Percentiles rank a stretch among this genome's conserved stretches.
Conservation (phyloP, 2,113 vertebrate genomes). For the Geococcyx californianus region DNA sequence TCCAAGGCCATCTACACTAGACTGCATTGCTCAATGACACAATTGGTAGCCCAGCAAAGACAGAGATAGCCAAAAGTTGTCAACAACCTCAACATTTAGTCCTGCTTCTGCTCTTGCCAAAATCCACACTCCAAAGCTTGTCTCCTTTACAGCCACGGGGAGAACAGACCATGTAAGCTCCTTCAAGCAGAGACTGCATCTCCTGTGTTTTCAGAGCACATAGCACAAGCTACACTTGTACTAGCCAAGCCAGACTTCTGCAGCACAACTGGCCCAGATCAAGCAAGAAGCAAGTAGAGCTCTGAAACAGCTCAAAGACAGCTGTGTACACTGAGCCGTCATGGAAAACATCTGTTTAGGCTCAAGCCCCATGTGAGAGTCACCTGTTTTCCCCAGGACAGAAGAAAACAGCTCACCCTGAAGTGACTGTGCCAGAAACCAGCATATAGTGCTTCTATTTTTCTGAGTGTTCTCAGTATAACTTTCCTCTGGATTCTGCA, state of each 20-base stretch:
- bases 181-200: not conserved
- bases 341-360: not conserved
- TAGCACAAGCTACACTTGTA: not conserved
- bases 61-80: not conserved
- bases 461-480: not conserved
- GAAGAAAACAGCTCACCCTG: slow-evolving; percentile 3
- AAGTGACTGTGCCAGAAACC: not conserved
- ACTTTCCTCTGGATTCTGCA: not conserved
- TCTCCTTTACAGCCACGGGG: not conserved
- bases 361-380: not conserved
- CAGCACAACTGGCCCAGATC: not conserved
- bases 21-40: not conserved
- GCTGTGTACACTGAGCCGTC: not conserved
- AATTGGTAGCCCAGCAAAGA: not conserved
- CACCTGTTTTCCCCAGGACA: not conserved
- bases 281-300: not conserved
- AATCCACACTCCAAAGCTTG: not conserved
- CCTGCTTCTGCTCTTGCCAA: not conserved
- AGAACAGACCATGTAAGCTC: not conserved
- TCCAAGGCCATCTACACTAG: not conserved
- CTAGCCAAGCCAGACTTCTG: not conserved
- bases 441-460: not conserved
- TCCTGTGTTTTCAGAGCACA: not conserved
- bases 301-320: not conserved
- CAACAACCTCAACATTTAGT: not conserved